Evolutionary conservation across 2,113 vertebrate species (phyloP).

Genomic region (Numenius arquata): DNA sequence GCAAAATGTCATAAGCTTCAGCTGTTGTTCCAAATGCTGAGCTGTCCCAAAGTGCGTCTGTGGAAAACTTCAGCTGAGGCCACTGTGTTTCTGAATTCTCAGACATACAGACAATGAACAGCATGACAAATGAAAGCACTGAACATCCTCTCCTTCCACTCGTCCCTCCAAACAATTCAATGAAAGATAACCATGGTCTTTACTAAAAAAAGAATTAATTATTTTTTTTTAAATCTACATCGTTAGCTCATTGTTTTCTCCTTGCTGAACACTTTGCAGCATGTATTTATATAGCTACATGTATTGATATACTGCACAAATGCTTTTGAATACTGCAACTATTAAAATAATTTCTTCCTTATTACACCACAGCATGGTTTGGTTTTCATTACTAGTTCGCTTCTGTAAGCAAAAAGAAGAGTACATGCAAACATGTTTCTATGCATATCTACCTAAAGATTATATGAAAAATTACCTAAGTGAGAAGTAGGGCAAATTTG

Average conservation of each 20-base stretch:
- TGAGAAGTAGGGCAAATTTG: neutral
- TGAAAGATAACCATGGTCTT: neutral
- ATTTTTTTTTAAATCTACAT: neutral
- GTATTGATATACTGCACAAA: neutral
- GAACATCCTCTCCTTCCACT: neutral
- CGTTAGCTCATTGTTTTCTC: neutral
- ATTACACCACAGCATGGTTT: neutral
- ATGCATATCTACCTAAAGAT: neutral
- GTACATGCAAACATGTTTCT: neutral
- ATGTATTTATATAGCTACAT: neutral
- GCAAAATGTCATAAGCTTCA: neutral
- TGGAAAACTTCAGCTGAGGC: neutral
- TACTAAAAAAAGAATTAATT: neutral
- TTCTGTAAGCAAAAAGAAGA: neutral
- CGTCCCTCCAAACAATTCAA: neutral
- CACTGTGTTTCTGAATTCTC: neutral
- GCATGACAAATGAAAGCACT: neutral
- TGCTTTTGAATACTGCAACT: neutral
- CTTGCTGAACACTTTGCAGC: neutral
- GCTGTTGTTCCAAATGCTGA: neutral
- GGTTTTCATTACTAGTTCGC: neutral
- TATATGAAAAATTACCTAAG: neutral
- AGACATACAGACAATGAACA: neutral
- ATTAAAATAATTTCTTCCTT: neutral
- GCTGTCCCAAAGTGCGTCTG: neutral